phyloP scores from a whole-genome alignment of 2,113 vertebrate genomes.

The Platycercus adscitus region DNA sequence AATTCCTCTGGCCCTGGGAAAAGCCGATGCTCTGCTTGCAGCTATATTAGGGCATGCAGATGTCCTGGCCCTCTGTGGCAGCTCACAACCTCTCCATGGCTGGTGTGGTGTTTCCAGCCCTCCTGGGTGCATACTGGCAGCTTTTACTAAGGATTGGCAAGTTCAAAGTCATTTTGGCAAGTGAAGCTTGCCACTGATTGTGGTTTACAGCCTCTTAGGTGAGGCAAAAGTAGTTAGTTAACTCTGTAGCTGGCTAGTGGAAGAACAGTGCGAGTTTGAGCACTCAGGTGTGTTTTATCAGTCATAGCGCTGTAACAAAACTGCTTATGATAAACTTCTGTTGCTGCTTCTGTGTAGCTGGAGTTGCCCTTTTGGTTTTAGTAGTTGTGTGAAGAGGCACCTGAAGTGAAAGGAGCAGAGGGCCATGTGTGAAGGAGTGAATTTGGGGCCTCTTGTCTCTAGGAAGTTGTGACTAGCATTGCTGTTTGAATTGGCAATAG shows the following conservation, averaged over 20 bases:
- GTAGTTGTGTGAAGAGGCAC: neutral
- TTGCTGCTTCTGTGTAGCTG: neutral
- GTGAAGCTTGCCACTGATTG: neutral
- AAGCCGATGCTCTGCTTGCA: neutral
- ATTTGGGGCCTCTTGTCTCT: neutral
- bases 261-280: neutral
- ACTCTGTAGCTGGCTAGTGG: neutral
- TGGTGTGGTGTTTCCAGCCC: neutral
- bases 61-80: neutral
- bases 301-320: neutral
- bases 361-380: neutral
- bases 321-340: neutral
- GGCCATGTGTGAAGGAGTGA: neutral
- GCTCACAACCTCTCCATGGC: neutral
- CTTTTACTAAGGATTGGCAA: neutral
- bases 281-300: neutral
- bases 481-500: neutral
- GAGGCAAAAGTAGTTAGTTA: neutral
- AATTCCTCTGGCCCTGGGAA: constrained; percentile 53
- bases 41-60: constrained; percentile 54
- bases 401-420: neutral
- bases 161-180: neutral
- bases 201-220: neutral
- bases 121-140: neutral
- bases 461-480: neutral